A percentile compares a stretch with the other conserved stretches of the same genome.
Evolutionary conservation across 2,888 invertebrate genomes (phyloP).

Genomic region (Sclerodermus sp.): DNA sequence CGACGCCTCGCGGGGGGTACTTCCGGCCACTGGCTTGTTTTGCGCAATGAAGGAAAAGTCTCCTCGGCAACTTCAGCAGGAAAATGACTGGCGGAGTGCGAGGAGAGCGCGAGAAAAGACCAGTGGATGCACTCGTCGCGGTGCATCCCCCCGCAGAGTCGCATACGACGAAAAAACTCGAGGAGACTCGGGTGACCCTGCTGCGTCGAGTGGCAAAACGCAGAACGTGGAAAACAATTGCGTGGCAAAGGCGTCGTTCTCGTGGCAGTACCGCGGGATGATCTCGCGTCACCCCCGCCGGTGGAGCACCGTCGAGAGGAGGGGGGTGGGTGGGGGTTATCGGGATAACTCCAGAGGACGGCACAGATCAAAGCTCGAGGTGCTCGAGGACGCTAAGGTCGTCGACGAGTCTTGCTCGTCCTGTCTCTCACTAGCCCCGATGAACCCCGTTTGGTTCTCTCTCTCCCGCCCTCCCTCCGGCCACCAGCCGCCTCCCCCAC

Average conservation of each 20-base stretch:
- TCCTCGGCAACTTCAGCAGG: too few relatives aligned
- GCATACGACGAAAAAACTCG: too few relatives aligned
- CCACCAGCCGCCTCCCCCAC: slow-evolving; percentile 6
- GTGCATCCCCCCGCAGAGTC: too few relatives aligned
- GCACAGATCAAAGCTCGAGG: slow-evolving; percentile 52
- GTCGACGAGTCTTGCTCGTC: slow-evolving; percentile 27
- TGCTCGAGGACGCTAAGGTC: slow-evolving; percentile 38
- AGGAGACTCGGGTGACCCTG: too few relatives aligned
- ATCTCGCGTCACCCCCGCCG: slow-evolving; percentile 15
- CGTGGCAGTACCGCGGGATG: too few relatives aligned
- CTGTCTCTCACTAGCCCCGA: background rate
- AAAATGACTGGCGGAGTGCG: too few relatives aligned
- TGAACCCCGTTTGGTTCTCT: slow-evolving; percentile 26
- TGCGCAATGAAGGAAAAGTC: too few relatives aligned
- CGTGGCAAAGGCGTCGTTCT: slow-evolving; percentile 31
- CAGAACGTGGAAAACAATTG: slow-evolving; percentile 24
- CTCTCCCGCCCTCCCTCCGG: slow-evolving; percentile 5
- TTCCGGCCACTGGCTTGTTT: too few relatives aligned
- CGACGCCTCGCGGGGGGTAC: too few relatives aligned
- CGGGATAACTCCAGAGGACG: slow-evolving; percentile 37
- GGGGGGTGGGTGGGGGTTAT: slow-evolving; percentile 21
- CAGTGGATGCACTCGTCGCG: too few relatives aligned
- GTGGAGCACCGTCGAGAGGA: slow-evolving; percentile 20
- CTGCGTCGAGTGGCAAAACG: background rate
- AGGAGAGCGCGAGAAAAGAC: too few relatives aligned